Percentiles rank a stretch among this genome's conserved stretches.
Conservation (phyloP, 2,113 vertebrate genomes). For the Oenanthe melanoleuca region DNA sequence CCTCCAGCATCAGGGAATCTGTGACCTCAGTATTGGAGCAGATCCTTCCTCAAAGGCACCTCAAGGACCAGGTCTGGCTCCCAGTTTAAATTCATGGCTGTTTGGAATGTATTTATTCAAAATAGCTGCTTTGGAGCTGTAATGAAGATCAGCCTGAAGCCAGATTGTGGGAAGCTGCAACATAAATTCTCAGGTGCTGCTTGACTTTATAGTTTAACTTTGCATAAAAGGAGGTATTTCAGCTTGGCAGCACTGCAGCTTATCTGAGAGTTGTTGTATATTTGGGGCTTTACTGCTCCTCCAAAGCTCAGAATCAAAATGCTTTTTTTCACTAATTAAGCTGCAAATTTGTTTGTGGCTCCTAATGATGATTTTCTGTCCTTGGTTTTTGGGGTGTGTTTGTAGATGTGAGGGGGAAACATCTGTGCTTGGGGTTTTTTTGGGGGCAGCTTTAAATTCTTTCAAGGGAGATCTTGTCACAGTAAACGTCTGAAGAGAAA, state of each 20-base stretch:
- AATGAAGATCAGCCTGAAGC: not conserved
- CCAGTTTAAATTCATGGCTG: not conserved
- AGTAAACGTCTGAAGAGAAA: not conserved
- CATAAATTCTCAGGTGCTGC: not conserved
- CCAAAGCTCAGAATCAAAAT: not conserved
- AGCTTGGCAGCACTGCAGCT: not conserved
- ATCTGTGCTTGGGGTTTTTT: not conserved
- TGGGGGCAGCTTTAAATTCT: not conserved
- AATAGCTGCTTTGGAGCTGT: not conserved
- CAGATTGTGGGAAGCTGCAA: not conserved
- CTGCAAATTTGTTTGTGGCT: not conserved
- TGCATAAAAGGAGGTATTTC: not conserved
- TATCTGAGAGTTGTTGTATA: not conserved
- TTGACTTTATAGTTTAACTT: not conserved
- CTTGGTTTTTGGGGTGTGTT: not conserved
- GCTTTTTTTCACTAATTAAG: not conserved
- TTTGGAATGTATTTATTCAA: constrained; percentile 3
- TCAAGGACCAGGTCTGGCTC: not conserved
- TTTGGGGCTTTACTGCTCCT: not conserved
- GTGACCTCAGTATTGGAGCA: not conserved
- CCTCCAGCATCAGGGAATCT: not conserved
- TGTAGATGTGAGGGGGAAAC: not conserved
- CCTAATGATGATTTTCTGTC: not conserved
- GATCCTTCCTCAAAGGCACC: not conserved
- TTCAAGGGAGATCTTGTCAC: not conserved